Percentiles rank a stretch among this genome's conserved stretches.
phyloP scores from a whole-genome alignment of 2,888 invertebrate species.

The Limnephilus marmoratus region DNA sequence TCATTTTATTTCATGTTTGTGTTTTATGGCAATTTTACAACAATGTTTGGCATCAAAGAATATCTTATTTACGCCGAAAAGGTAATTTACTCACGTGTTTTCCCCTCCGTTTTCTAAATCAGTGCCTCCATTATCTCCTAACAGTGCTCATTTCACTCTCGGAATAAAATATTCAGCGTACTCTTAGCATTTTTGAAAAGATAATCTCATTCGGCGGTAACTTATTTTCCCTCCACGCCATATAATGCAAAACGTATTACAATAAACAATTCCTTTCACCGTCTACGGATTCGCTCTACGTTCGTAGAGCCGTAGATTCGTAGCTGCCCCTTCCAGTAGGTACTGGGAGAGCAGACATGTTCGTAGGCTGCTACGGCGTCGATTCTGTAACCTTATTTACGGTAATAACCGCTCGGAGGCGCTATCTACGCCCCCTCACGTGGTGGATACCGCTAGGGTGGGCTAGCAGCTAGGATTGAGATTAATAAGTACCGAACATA shows the following conservation, averaged over 20 bases:
- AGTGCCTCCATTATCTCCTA: neutral
- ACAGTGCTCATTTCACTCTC: neutral
- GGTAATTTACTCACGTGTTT: neutral
- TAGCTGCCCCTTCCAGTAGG: neutral
- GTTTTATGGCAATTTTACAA: neutral
- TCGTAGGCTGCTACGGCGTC: neutral
- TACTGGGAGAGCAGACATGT: neutral
- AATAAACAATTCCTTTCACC: neutral
- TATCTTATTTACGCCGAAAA: neutral
- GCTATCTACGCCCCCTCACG: conserved; percentile 52
- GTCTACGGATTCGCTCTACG: neutral
- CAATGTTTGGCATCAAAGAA: neutral
- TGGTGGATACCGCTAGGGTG: neutral
- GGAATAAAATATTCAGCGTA: neutral
- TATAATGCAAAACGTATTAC: conserved; percentile 21
- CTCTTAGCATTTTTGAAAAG: neutral
- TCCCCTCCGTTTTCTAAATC: neutral
- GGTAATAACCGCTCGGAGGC: conserved; percentile 59
- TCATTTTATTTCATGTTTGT: neutral
- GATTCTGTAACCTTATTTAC: conserved; percentile 61
- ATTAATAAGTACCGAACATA: neutral
- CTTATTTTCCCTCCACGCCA: neutral
- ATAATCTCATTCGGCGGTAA: neutral
- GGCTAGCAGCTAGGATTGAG: conserved; percentile 15
- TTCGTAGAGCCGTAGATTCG: neutral